Conservation (phyloP, 2,888 invertebrate genomes). For the Stegophylla sp. region DNA sequence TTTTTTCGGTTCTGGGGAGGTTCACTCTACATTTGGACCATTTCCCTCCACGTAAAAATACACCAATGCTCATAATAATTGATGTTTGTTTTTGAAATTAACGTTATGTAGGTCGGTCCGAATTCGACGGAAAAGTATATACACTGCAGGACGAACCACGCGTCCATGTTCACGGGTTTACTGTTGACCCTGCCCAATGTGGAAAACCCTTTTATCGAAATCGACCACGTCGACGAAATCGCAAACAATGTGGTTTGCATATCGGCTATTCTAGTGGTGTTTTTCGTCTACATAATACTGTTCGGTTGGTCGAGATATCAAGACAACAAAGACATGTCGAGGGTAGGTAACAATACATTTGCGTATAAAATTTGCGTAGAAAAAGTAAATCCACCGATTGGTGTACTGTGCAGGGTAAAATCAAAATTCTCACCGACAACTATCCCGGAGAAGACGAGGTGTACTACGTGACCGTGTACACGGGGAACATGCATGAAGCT, state of each 20-base stretch:
- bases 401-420: conserved; percentile 51
- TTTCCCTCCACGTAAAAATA: no score
- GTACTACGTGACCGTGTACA: conserved; percentile 62
- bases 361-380: no score
- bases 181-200: conserved; percentile 60
- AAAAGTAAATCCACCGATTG: no score
- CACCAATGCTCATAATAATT: no score
- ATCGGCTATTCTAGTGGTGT: background rate
- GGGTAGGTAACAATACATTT: background rate
- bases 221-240: background rate
- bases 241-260: conserved; percentile 1
- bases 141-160: conserved; percentile 61
- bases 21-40: no score
- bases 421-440: conserved; percentile 61
- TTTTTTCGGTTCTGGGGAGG: no score
- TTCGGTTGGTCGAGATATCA: conserved; percentile 10
- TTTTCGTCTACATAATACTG: background rate
- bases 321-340: conserved; percentile 8
- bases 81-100: background rate
- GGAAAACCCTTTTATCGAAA: conserved; percentile 55
- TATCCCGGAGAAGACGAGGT: conserved; percentile 60
- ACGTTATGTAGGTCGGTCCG: conserved; percentile 12
- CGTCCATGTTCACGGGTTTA: conserved; percentile 61
- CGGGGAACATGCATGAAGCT: conserved; percentile 60
- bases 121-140: conserved; percentile 38